phyloP scores from a whole-genome alignment of 2,797 vertebrate genomes.

The Antennarius maculatus region DNA sequence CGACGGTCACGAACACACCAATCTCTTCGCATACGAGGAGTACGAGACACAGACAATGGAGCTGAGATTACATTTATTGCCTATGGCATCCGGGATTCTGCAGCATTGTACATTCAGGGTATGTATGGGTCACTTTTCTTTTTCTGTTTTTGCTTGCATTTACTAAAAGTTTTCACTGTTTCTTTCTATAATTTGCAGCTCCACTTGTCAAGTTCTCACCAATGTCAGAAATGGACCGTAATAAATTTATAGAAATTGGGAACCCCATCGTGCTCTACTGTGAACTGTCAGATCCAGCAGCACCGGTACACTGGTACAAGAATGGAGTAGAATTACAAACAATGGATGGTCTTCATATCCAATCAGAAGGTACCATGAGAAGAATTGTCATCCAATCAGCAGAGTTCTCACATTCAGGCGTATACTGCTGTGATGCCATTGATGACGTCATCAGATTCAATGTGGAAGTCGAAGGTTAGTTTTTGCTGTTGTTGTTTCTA shows the following conservation, averaged over 20 bases:
- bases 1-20: constrained; percentile 84
- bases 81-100: constrained; percentile 86
- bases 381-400: constrained; percentile 86
- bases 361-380: constrained; percentile 86
- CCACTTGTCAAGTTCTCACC: constrained; percentile 84
- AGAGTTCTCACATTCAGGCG: constrained; percentile 84
- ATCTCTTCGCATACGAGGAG: constrained; percentile 84
- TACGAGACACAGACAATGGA: constrained; percentile 83
- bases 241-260: constrained; percentile 86
- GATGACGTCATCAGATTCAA: constrained; percentile 87
- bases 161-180: constrained; percentile 10
- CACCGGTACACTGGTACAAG: constrained; percentile 85
- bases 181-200: constrained; percentile 68
- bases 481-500: constrained; percentile 1
- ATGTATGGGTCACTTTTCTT: constrained; percentile 2
- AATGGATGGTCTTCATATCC: constrained; percentile 83
- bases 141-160: background rate
- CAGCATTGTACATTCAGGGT: constrained; percentile 92
- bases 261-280: constrained; percentile 87
- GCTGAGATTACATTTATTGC: constrained; percentile 90
- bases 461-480: constrained; percentile 86
- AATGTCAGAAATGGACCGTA: constrained; percentile 87
- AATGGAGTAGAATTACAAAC: constrained; percentile 81
- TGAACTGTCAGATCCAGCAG: constrained; percentile 83
- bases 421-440: constrained; percentile 85